Evolutionary conservation across 1,140 invertebrate genomes (phyloP).

Genomic region (Ips nitidus): DNA sequence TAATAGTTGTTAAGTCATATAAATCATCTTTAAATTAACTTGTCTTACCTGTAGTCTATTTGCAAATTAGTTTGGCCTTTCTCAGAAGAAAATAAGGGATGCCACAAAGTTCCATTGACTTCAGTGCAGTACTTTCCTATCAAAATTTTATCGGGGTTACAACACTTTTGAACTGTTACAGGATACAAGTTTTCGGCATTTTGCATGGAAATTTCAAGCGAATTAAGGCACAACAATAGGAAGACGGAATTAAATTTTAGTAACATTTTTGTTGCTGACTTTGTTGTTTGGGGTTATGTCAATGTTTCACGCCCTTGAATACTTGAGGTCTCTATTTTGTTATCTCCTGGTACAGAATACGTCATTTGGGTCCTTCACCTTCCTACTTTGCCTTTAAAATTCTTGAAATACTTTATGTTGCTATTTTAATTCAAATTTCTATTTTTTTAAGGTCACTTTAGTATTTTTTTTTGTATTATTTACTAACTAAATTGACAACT

Average conservation of each 20-base stretch:
- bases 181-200: not conserved
- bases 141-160: conserved; percentile 69
- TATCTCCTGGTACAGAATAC: no score
- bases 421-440: no score
- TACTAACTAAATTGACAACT: no score
- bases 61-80: conserved; percentile 57
- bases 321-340: no score
- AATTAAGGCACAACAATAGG: not conserved
- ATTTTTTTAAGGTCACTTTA: no score
- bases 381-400: no score
- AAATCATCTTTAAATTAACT: not conserved
- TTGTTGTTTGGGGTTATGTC: conserved; percentile 21
- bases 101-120: conserved; percentile 61
- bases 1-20: conserved; percentile 34
- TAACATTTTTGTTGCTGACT: conserved; percentile 5
- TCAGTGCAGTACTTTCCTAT: conserved; percentile 65
- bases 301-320: not conserved
- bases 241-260: not conserved
- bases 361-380: no score
- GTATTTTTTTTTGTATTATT: no score
- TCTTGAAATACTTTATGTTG: no score
- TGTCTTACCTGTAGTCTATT: conserved; percentile 50
- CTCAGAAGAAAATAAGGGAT: conserved; percentile 64
- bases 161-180: conserved; percentile 72
- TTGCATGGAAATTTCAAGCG: not conserved